phyloP scores from a whole-genome alignment of 2,888 invertebrate genomes.

The Chymomyza amoena region DNA sequence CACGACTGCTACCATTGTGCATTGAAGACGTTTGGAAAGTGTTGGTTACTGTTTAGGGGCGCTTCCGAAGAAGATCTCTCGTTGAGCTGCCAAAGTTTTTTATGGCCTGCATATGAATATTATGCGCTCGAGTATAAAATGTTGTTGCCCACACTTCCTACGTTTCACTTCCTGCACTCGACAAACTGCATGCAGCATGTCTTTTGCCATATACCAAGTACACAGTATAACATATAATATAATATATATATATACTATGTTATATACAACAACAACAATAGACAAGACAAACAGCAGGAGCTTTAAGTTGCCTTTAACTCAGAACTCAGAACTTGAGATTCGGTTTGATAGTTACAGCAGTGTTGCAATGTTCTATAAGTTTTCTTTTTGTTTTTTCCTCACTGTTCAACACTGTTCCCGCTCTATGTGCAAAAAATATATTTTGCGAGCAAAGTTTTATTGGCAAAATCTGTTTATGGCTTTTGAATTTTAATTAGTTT shows the following conservation, averaged over 20 bases:
- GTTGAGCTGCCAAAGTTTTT: conserved; percentile 73
- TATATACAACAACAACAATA: conserved; percentile 50
- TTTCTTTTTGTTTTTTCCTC: conserved; percentile 61
- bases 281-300: conserved; percentile 13
- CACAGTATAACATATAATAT: background rate
- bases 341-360: background rate
- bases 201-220: conserved; percentile 23
- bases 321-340: conserved; percentile 40
- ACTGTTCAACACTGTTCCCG: background rate
- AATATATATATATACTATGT: conserved; percentile 31
- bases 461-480: conserved; percentile 78
- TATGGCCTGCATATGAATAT: conserved; percentile 74
- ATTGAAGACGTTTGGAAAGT: background rate
- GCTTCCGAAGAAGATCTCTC: conserved; percentile 57
- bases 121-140: conserved; percentile 74
- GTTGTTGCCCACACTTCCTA: conserved; percentile 74
- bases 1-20: background rate
- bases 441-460: conserved; percentile 77
- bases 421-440: conserved; percentile 56
- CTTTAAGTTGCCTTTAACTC: conserved; percentile 58
- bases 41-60: background rate
- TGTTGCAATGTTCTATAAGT: conserved; percentile 50
- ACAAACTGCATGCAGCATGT: conserved; percentile 38
- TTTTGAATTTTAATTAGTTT: conserved; percentile 78
- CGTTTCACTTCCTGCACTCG: conserved; percentile 68